phyloP scores from a whole-genome alignment of 2,888 invertebrate species.

The Camponotus fellah region DNA sequence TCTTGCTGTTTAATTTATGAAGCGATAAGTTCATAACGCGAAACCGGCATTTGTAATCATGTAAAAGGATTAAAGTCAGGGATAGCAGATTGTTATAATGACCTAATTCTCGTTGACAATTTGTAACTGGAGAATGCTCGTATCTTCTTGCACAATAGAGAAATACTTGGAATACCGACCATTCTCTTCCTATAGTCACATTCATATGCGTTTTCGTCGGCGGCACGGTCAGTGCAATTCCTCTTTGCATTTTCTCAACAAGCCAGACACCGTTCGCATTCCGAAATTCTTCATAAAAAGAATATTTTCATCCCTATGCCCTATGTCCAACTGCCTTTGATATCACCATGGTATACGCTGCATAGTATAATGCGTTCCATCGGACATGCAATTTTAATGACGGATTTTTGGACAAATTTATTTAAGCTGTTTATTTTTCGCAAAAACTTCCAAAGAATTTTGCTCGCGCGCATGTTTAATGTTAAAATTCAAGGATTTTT shows the following conservation, averaged over 20 bases:
- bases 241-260: constrained; percentile 67
- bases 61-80: constrained; percentile 25
- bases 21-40: neutral
- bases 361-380: constrained; percentile 10
- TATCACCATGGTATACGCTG: neutral
- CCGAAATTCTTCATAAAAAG: constrained; percentile 48
- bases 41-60: neutral
- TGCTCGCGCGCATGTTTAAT: neutral
- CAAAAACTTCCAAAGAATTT: neutral
- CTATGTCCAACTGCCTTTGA: constrained; percentile 44
- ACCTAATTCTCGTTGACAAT: constrained; percentile 49
- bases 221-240: constrained; percentile 64
- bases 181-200: constrained; percentile 45
- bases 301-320: constrained; percentile 57
- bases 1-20: neutral
- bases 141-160: constrained; percentile 61
- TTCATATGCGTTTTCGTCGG: constrained; percentile 55
- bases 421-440: neutral
- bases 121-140: constrained; percentile 40
- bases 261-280: constrained; percentile 61
- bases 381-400: constrained; percentile 34
- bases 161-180: constrained; percentile 61
- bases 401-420: constrained; percentile 12
- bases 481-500: neutral
- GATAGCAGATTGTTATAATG: constrained; percentile 35